Conservation (phyloP, 2,113 vertebrate species). For the Nipponia nippon region DNA sequence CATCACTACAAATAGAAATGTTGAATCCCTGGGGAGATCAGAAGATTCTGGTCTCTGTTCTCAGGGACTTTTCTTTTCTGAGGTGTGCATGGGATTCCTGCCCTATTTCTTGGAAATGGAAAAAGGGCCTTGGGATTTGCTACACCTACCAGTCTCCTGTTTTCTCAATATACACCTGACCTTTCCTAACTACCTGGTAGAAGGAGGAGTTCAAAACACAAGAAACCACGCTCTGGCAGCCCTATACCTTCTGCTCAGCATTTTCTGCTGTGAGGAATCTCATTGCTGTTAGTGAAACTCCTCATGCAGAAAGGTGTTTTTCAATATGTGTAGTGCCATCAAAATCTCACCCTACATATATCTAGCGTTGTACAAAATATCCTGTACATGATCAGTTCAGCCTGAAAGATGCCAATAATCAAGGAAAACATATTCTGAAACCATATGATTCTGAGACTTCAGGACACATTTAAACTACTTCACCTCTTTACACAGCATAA, state of each 20-base stretch:
- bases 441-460: background rate
- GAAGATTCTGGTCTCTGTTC: conserved; percentile 3
- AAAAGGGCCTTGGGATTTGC: background rate
- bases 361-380: background rate
- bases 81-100: background rate
- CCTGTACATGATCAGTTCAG: background rate
- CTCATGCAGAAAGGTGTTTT: background rate
- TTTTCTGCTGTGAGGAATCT: background rate
- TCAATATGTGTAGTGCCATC: background rate
- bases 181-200: background rate
- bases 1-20: conserved; percentile 27
- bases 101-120: background rate
- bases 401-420: background rate
- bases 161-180: background rate
- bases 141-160: background rate
- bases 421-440: background rate
- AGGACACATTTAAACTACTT: background rate
- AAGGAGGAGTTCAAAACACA: background rate
- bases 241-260: background rate
- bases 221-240: background rate
- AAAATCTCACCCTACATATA: background rate
- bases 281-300: background rate
- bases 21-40: background rate
- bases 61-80: background rate
- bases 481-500: background rate